Conservation (phyloP, 1,140 invertebrate species). For the Adoxophyes honmai region DNA sequence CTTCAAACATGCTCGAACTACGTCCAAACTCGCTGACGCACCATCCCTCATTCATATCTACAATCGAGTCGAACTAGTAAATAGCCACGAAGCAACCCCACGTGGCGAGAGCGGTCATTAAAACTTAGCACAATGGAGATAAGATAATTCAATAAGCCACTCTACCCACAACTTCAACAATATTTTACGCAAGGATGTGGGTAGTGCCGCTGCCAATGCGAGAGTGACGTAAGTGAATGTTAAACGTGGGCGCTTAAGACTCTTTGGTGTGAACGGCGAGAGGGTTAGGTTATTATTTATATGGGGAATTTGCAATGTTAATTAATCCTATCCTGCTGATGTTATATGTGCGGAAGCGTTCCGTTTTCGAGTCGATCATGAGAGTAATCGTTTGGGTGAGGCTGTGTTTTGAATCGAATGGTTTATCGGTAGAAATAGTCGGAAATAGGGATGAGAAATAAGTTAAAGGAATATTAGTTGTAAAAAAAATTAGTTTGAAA, state of each 20-base stretch:
- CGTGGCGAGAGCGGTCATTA: constrained; percentile 10
- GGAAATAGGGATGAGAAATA: too few relatives aligned
- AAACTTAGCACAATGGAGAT: constrained; percentile 13
- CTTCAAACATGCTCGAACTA: too few relatives aligned
- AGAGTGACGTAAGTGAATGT: background rate
- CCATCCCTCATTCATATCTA: background rate
- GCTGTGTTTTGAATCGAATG: too few relatives aligned
- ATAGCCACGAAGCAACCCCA: background rate
- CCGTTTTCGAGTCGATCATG: too few relatives aligned
- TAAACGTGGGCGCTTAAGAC: background rate
- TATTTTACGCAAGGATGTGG: constrained; percentile 9
- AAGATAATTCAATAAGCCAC: constrained; percentile 14
- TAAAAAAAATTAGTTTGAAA: too few relatives aligned
- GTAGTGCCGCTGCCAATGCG: background rate
- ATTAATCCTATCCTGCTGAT: constrained; percentile 9
- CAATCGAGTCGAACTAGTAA: background rate
- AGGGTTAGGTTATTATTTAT: constrained; percentile 12
- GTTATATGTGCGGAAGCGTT: background rate
- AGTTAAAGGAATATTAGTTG: too few relatives aligned
- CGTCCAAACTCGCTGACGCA: background rate
- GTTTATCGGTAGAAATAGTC: too few relatives aligned
- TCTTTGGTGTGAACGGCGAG: background rate
- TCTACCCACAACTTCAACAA: constrained; percentile 6
- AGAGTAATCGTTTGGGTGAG: too few relatives aligned
- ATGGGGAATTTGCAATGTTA: constrained; percentile 9